phyloP scores from a whole-genome alignment of 1,140 invertebrate species.

The Zaprionus inermis region DNA sequence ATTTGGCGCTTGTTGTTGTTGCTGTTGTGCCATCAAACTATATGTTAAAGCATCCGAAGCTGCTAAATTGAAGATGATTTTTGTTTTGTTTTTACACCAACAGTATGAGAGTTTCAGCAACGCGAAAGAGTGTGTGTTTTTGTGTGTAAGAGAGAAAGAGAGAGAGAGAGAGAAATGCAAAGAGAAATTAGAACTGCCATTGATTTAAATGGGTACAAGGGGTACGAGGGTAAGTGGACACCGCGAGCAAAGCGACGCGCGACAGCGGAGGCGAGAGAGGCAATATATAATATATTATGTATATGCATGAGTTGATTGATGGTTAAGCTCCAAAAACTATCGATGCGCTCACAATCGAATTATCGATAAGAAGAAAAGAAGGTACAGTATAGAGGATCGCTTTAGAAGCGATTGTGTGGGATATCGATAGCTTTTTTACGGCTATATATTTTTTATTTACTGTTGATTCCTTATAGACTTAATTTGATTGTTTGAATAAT shows the following conservation, averaged over 20 bases:
- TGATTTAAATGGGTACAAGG: conserved; percentile 10
- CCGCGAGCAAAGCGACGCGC: conserved; percentile 71
- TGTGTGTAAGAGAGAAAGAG: conserved; percentile 10
- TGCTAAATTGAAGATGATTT: conserved; percentile 64
- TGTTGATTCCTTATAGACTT: not conserved
- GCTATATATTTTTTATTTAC: not conserved
- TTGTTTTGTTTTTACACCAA: conserved; percentile 28
- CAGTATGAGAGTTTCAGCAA: conserved; percentile 24
- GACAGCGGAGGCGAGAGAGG: conserved; percentile 33
- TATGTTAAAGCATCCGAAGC: conserved; percentile 84
- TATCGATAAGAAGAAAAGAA: conserved; percentile 9
- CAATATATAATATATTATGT: not conserved
- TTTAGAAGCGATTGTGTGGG: not conserved
- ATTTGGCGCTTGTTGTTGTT: conserved; percentile 73
- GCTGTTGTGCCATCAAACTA: conserved; percentile 83
- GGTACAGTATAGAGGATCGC: not conserved
- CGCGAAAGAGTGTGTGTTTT: conserved; percentile 1
- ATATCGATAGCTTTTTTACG: conserved; percentile 12
- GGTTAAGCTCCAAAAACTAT: conserved; percentile 19
- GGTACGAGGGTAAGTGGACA: conserved; percentile 32
- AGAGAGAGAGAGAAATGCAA: conserved; percentile 59
- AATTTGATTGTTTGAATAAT: not conserved
- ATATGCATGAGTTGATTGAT: conserved; percentile 9
- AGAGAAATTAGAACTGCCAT: conserved; percentile 54
- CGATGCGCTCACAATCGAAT: conserved; percentile 11